Conservation (phyloP, 1,140 invertebrate species). For the Ganaspis sp. region DNA sequence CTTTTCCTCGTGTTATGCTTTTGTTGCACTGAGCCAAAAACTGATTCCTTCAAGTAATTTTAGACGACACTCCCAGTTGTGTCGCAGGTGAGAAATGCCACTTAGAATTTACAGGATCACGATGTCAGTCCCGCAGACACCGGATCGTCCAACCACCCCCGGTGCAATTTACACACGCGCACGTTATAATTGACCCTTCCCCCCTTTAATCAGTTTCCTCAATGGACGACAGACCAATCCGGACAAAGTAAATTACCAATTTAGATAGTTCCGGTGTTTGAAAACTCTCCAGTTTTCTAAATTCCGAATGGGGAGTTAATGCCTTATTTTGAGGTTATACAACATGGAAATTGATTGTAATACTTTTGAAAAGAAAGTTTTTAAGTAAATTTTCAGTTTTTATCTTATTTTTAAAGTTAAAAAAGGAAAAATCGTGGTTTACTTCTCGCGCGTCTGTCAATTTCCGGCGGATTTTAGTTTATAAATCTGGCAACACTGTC, state of each 20-base stretch:
- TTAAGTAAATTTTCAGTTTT: not conserved
- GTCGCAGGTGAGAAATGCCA: slow-evolving; percentile 36
- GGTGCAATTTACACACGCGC: slow-evolving; percentile 61
- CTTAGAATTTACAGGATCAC: slow-evolving; percentile 43
- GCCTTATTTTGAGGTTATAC: not conserved
- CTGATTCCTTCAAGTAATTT: slow-evolving; percentile 29
- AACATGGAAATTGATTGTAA: not conserved
- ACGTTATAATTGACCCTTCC: slow-evolving; percentile 28
- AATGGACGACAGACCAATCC: slow-evolving; percentile 1
- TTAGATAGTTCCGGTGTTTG: not conserved
- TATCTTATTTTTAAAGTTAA: not conserved
- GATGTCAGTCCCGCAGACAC: slow-evolving; percentile 55
- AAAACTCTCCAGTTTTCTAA: not conserved
- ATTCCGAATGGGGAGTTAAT: not conserved
- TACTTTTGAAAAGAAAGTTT: not conserved
- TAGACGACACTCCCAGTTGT: slow-evolving; percentile 12
- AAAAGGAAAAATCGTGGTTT: not conserved
- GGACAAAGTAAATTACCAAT: not conserved
- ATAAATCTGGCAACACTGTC: slow-evolving; percentile 2
- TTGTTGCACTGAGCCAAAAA: not conserved
- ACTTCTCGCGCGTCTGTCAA: not conserved
- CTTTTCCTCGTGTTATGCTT: not conserved
- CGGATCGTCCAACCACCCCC: slow-evolving; percentile 64
- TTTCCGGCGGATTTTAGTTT: not conserved
- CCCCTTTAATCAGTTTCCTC: not conserved